Base-by-base conservation (phyloP, 1,140 invertebrate species). In the Papilio xuthus region DNA sequence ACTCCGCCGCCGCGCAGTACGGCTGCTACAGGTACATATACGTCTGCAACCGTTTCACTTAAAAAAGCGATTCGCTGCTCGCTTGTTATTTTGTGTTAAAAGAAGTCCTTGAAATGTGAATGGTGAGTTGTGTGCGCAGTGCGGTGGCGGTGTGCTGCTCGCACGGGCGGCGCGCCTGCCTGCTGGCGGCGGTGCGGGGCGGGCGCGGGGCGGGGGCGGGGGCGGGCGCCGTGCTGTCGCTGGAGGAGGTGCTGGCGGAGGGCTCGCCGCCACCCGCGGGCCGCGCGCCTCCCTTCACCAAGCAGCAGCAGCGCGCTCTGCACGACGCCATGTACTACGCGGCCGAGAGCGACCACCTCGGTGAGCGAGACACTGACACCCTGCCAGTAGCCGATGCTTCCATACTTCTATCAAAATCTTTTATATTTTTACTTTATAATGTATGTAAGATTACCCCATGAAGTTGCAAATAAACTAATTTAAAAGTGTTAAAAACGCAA, bases 311-410 rank as follows among this genome's bases (percentile, higher is more conserved):
- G 41, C 96, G 97, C 87, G 96, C 97, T 47, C 93, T 98, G 50
- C 97, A 98, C 86, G 98, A 98, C 93, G 97, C 98, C 4, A 98
- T 98, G 97, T 98, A 98, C 90, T 97, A 98, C 87, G 97, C 97
- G 83, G 97, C 97, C 2, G 98, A 98, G 90, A 98, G 97, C 87
- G 97, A 98, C 88, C 97, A 98, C 93, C 94, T 98, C 83, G 97
- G 97, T 97, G 85, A 88, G 77, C 7, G 15, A 50, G 0, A 50
- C 41, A 53, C 56, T 79, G 32, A 37, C 32, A 37, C 32, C 32
- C 7, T 37, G 44, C 1, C 13, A 15, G 3, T 47, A 47, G 44
- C 15, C 44, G 44, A 4, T 42, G 41, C 41, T 13, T 50, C 3
- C 12, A 15, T 50, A 18, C 15, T 50, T 18, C 15, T 47, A 50